Base-by-base conservation (phyloP, 1,140 invertebrate species). In the Drosophila sproati region DNA sequence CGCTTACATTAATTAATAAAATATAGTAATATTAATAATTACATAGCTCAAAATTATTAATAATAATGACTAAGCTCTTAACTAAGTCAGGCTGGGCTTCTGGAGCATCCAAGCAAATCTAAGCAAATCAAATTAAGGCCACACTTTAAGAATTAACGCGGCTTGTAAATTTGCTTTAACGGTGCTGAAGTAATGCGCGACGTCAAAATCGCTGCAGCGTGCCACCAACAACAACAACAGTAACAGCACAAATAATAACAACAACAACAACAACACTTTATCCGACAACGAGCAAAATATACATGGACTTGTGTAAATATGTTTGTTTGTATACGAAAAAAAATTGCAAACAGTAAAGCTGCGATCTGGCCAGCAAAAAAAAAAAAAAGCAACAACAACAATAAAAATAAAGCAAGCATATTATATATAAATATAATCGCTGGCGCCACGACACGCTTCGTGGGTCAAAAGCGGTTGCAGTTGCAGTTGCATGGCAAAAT, bases 361-460 rank as follows among this genome's bases (percentile, higher is more conserved):
- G 62, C 75, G 78, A 78, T 86, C 39, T 31, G 56, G 39, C 41
- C 67, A 75, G 56, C 56, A 60, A 55, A 39, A 51, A 70, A 63
- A 80, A 68, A 41, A 68, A 67, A 34, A 62, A 56, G 35, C 12
- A 61, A 55, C 50, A 73, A 61, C 50, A 82, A 60, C 29, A 57
- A 43, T 8, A 48, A 62, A 47, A 78, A 59, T 68, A 78, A 78
- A 81, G 80, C 80, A 66, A 56, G 77, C 83, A 89, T 73, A 68
- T 68, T 86, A 87, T 86, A 90, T 85, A 79, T 86, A 89, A 89
- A 89, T 86, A 89, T 89, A 89, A 89, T 89, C 85, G 86, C 75
- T 89, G 85, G 85, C 85, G 85, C 85, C 85, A 89, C 85, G 85
- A 89, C 85, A 89, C 85, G 85, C 85, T 89, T 89, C 85, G 85